Evolutionary conservation across 2,113 vertebrate species (phyloP).

Genomic region (Zosterops lateralis): DNA sequence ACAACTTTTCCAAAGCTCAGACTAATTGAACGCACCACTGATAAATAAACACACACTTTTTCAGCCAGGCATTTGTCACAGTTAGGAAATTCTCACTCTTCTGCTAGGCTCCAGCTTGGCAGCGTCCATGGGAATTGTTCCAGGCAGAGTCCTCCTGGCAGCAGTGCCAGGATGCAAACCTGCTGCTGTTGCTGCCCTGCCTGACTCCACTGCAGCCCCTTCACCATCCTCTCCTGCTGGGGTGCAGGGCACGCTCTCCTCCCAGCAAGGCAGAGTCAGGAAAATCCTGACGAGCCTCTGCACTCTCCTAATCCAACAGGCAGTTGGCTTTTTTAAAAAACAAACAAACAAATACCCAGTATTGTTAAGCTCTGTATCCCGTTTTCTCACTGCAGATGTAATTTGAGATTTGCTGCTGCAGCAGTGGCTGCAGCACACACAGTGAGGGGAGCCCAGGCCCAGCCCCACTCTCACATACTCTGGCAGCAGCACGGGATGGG

Average conservation of each 20-base stretch:
- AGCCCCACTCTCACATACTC: neutral
- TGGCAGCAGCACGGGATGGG: accelerated
- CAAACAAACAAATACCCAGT: too few species aligned
- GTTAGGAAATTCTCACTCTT: neutral
- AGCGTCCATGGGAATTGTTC: neutral
- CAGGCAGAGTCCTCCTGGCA: neutral
- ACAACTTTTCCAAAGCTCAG: neutral
- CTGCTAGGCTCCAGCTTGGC: constrained; percentile 45
- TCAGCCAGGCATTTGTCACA: constrained; percentile 33
- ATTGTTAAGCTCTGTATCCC: neutral
- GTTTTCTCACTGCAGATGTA: neutral
- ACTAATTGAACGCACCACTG: neutral
- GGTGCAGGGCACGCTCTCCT: accelerated
- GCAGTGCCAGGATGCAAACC: neutral
- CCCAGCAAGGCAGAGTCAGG: neutral
- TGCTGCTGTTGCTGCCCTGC: neutral
- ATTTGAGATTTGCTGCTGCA: neutral
- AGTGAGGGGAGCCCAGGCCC: neutral
- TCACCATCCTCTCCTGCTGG: accelerated
- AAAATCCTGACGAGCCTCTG: neutral
- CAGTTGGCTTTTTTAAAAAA: too few species aligned
- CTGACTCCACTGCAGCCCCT: neutral
- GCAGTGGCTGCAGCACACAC: neutral
- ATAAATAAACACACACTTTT: constrained; percentile 15
- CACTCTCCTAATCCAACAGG: neutral